phyloP scores from a whole-genome alignment of 2,113 vertebrate species.

The Hassar affinis region DNA sequence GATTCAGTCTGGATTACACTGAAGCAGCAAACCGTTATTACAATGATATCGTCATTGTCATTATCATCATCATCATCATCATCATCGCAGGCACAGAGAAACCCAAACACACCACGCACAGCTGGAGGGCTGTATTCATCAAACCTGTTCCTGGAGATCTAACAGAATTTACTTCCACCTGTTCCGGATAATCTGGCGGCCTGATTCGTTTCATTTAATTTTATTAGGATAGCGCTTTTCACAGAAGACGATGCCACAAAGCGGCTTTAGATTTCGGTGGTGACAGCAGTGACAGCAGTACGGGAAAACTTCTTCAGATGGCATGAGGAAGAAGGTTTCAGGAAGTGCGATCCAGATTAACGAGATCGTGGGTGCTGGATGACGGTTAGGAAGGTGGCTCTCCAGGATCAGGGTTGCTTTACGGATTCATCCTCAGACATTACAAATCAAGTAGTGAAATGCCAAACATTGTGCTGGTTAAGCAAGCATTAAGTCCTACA shows the following conservation, averaged over 20 bases:
- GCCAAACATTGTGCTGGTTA: neutral
- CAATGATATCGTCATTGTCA: neutral
- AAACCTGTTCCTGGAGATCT: neutral
- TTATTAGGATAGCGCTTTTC: neutral
- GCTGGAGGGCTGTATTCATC: neutral
- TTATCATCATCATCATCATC: neutral
- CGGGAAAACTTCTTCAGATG: neutral
- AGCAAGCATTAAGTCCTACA: neutral
- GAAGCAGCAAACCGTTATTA: neutral
- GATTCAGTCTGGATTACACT: slow-evolving; percentile 5
- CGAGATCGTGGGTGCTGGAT: neutral
- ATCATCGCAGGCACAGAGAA: neutral
- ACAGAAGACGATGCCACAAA: neutral
- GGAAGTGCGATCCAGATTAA: neutral
- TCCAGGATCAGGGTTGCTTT: neutral
- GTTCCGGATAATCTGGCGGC: neutral
- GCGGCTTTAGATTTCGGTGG: neutral
- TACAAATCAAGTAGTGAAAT: neutral
- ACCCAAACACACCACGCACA: neutral
- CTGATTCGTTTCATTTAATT: neutral
- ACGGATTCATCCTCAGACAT: neutral
- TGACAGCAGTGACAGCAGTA: neutral
- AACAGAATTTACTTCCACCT: neutral
- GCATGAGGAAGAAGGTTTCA: neutral
- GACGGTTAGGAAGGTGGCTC: neutral